phyloP scores from a whole-genome alignment of 2,113 vertebrate genomes.

The Excalfactoria chinensis region DNA sequence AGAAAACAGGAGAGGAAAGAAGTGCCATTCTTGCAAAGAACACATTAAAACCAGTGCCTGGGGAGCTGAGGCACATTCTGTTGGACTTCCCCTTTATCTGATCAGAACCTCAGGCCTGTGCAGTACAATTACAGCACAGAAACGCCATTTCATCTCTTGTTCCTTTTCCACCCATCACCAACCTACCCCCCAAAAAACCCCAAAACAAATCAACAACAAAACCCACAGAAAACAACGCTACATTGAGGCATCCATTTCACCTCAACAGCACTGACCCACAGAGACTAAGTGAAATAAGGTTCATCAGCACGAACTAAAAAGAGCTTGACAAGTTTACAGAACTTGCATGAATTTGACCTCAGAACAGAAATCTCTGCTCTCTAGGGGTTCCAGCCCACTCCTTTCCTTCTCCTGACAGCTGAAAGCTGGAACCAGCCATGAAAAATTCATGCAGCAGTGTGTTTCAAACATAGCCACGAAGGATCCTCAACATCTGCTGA shows the following conservation, averaged over 20 bases:
- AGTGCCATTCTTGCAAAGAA: background rate
- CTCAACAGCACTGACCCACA: background rate
- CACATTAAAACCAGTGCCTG: background rate
- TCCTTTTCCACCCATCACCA: background rate
- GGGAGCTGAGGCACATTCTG: background rate
- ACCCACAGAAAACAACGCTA: background rate
- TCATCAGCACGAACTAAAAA: background rate
- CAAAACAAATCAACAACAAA: background rate
- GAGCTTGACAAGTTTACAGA: conserved; percentile 39
- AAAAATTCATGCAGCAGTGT: conserved; percentile 70
- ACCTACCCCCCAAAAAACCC: background rate
- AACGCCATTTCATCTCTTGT: background rate
- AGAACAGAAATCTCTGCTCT: conserved; percentile 24
- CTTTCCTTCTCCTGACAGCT: background rate
- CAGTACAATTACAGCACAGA: background rate
- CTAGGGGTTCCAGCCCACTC: background rate
- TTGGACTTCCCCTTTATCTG: background rate
- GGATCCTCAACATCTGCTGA: conserved; percentile 63
- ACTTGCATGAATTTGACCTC: conserved; percentile 30
- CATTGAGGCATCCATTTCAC: conserved; percentile 1
- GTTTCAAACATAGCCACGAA: conserved; percentile 30
- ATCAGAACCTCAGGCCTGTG: background rate
- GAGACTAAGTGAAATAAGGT: conserved; percentile 4
- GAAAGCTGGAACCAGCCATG: conserved; percentile 52
- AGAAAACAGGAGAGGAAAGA: background rate